Evolutionary conservation across 2,113 vertebrate species (phyloP), one percentile per base, ranked within the genome.

Genomic region (Leucopternis melanops): DNA sequence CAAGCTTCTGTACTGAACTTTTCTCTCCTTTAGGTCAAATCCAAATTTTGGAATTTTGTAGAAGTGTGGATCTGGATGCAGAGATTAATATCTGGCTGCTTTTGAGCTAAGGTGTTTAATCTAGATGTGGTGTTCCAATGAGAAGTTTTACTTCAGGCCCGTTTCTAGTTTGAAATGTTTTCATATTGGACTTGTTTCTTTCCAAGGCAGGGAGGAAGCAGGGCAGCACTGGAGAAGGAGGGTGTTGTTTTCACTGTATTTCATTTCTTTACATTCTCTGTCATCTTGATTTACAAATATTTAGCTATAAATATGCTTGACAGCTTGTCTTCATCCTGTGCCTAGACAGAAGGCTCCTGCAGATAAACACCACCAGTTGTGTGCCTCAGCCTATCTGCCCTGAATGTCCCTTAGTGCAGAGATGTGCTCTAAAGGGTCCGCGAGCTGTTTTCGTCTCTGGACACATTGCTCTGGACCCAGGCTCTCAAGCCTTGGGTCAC

Each of bases 391-490:
- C 52, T 62, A 1, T 59, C n/a, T 59, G 32, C 8, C 16, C 49
- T 31, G 32, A 42, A 31, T 15, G 31, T 27, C 34, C 10, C 59
- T 25, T n/a, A 31, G n/a, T 27, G 25, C 21, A 58, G 63, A 81
- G 42, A 13, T 36, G 25, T 86, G 21, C 14, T 73, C 31, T 63
- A 10, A 49, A 45, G 25, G 16, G 32, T 63, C n/a, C 1, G 0
- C 22, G 49, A 59, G 19, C 58, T 27, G 23, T 34, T 81, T 21
- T 8, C 1, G 16, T 34, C 49, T 36, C 40, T 55, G 29, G 8
- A n/a, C 19, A 23, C 6, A 5, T 32, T 0, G 0, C 45, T 47
- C 19, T 47, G 45, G 45, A 47, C 19, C 19, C 19, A 44, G 47
- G 5, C 6, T 83, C 17, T 45, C 16, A 10, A 50, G 15, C 5